These are phyloP conservation scores for Perdix hodgsoniae DNA, from an alignment of 2,797 vertebrate species.

Conservation along the genomic window DNA sequence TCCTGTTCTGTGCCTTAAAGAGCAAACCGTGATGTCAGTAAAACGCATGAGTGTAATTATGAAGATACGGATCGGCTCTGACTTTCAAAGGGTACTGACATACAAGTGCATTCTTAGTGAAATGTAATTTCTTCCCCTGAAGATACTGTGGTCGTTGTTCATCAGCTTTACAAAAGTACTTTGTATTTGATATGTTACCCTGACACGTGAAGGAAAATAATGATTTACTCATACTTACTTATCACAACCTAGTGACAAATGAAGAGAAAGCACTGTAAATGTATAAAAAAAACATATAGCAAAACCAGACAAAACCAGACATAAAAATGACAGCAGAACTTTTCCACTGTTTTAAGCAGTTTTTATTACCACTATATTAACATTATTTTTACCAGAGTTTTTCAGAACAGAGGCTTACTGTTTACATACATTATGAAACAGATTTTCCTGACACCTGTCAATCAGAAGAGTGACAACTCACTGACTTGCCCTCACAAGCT, in stretches of 20 bases:
- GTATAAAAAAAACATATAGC: background rate
- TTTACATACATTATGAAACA: background rate
- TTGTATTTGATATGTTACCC: background rate
- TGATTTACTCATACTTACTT: too few relatives aligned
- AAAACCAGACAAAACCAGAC: background rate
- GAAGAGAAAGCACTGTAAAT: background rate
- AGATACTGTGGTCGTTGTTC: background rate
- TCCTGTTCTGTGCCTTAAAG: background rate
- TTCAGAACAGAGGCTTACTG: background rate
- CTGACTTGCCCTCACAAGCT: background rate
- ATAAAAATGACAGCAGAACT: fast-evolving
- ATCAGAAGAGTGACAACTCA: background rate
- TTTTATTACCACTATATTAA: background rate
- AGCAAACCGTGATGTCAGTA: background rate
- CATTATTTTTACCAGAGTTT: background rate
- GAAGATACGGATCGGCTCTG: background rate
- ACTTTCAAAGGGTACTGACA: background rate
- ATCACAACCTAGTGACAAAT: background rate
- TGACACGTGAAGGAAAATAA: background rate
- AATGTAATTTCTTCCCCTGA: background rate
- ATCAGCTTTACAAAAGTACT: background rate
- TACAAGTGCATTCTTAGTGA: background rate
- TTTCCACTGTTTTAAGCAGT: background rate
- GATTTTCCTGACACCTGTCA: background rate
- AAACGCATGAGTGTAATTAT: background rate